These are phyloP conservation scores for Drosophila quadrilineata DNA, from an alignment of 1,140 invertebrate species.

Conservation along the genomic window DNA sequence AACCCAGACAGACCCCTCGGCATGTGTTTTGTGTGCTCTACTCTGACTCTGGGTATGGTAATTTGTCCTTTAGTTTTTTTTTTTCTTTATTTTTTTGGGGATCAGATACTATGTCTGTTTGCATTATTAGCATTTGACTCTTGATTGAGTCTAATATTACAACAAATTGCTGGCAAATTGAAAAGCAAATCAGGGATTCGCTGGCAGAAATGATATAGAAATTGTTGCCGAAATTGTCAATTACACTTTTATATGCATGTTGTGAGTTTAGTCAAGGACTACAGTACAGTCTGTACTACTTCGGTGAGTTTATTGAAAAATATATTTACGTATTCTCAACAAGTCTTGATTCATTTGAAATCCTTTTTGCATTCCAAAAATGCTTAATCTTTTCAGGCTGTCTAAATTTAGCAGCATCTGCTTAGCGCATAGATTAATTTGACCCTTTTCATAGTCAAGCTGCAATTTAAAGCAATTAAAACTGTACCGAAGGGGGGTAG, in stretches of 20 bases:
- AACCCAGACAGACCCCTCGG: slow-evolving; percentile 15
- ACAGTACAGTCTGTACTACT: too few species aligned
- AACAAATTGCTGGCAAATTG: slow-evolving; percentile 57
- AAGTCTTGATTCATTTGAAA: background rate
- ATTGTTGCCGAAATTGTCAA: too few species aligned
- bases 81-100: slow-evolving; percentile 14
- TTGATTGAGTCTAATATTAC: slow-evolving; percentile 60
- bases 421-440: slow-evolving; percentile 11
- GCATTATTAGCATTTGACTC: slow-evolving; percentile 68
- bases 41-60: slow-evolving; percentile 57
- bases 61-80: slow-evolving; percentile 48
- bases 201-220: background rate
- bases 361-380: background rate
- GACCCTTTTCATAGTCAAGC: background rate
- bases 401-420: slow-evolving; percentile 11
- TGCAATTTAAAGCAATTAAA: slow-evolving; percentile 32
- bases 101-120: slow-evolving; percentile 39
- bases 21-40: slow-evolving; percentile 24
- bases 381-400: background rate
- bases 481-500: background rate
- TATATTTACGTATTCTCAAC: background rate
- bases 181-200: background rate
- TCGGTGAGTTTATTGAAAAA: too few species aligned
- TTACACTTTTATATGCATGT: too few species aligned
- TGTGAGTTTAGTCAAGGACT: background rate